phyloP scores from a whole-genome alignment of 1,140 invertebrate species.

The Sitobion miscanthi region DNA sequence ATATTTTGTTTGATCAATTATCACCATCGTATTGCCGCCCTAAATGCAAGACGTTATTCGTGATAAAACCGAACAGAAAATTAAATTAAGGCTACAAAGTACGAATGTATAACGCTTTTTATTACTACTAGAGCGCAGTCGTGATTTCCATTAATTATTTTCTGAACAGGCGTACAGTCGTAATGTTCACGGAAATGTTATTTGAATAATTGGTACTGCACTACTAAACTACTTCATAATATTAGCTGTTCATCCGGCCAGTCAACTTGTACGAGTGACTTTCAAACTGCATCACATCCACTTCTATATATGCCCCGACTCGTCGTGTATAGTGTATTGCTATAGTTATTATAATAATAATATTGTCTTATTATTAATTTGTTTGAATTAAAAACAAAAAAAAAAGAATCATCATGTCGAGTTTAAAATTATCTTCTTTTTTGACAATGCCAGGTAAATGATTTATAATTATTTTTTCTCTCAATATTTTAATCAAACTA shows the following conservation, averaged over 20 bases:
- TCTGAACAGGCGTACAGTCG: not conserved
- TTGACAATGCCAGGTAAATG: not conserved
- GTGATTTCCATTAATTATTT: not conserved
- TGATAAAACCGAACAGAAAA: not conserved
- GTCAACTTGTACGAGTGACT: not conserved
- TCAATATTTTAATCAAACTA: not conserved
- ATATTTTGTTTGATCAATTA: too few species aligned
- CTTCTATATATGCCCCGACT: not conserved
- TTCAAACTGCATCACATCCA: not conserved
- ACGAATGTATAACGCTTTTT: not conserved
- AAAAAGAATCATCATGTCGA: not conserved
- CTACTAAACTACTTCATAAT: too few species aligned
- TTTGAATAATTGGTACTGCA: not conserved
- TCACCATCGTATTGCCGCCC: too few species aligned
- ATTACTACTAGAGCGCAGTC: conserved; percentile 29
- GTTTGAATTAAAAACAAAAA: not conserved
- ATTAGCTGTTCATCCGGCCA: not conserved
- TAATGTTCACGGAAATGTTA: not conserved
- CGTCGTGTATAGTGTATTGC: not conserved
- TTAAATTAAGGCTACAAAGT: not conserved
- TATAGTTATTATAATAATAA: not conserved
- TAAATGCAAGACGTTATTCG: too few species aligned
- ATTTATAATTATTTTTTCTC: not conserved
- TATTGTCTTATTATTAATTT: not conserved
- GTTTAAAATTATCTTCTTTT: conserved; percentile 25